Evolutionary conservation across 2,113 vertebrate genomes (phyloP), one percentile per base, ranked within the genome.

Genomic region (Oxyura jamaicensis): DNA sequence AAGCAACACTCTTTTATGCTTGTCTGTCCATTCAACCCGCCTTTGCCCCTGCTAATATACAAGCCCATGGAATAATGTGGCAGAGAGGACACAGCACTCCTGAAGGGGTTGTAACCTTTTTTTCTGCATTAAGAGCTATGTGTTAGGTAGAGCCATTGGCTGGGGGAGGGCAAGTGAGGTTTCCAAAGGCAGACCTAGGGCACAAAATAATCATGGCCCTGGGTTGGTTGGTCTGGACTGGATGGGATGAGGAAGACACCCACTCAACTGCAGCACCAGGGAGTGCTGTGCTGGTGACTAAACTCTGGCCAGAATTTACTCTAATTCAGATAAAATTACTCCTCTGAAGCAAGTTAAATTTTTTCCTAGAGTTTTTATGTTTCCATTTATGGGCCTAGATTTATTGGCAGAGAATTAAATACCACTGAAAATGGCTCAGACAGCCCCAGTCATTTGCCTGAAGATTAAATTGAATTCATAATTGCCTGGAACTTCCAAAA

Each of bases 131-230:
- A 25, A 25, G 8, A 28, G 8, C 12, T 53, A 4, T 36, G 12
- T 33, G 10, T 28, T 16, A 50, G 31, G 31, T 13, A 56, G 11
- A 75, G 11, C 25, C 36, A 39, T 28, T 39, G 60, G 36, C 6
- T 72, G 26, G 5, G 55, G 50, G 3, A 1, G 18, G 26, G 26
- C 19, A 65, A 14, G 12, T 48, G 12, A 10, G 8, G 35, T 48
- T 86, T 92, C 20, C 11, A 20, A 85, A 42, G 13, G 7, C 25
- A 74, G 12, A 4, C 26, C 23, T 81, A 26, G 36, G 48, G 17
- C 11, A 21, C 7, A 56, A 77, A 73, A 19, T 36, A 77, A 55
- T 53, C 3, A 9, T 42, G 7, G 8, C 0, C 0, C 17, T 56
- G 33, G 2, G 18, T 66, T 84, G 8, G 8, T 5, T n/a, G 21